These are phyloP conservation scores for Trematomus bernacchii DNA, from an alignment of 2,797 vertebrate genomes.

Conservation along the genomic window DNA sequence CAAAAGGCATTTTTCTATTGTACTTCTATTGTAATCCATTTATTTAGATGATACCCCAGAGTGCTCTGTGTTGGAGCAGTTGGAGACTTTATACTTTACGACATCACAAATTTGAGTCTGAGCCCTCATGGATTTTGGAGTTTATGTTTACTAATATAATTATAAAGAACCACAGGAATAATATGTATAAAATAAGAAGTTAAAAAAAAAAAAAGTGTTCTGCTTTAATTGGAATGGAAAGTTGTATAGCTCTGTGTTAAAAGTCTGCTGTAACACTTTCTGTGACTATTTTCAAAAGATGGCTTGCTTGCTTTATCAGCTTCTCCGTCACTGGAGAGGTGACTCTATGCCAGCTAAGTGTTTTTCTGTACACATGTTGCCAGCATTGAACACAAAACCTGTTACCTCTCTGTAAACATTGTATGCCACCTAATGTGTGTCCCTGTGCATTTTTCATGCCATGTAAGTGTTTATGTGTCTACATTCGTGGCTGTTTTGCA, in stretches of 20 bases:
- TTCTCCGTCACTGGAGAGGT: constrained; percentile 15
- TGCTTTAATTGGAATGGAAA: constrained; percentile 5
- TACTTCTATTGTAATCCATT: too few relatives aligned
- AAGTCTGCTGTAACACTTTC: not conserved
- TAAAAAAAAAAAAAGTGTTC: not conserved
- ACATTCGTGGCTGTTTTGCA: constrained; percentile 21
- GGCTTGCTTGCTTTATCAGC: constrained; percentile 15
- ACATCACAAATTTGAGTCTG: too few relatives aligned
- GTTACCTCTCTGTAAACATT: constrained; percentile 22
- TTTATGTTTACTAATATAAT: too few relatives aligned
- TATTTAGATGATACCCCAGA: too few relatives aligned
- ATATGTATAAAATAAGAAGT: too few relatives aligned
- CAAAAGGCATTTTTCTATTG: too few relatives aligned
- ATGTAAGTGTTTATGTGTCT: not conserved
- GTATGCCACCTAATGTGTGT: constrained; percentile 1
- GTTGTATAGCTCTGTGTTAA: constrained; percentile 10
- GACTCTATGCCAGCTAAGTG: constrained; percentile 20
- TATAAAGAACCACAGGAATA: too few relatives aligned
- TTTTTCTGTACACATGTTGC: constrained; percentile 24
- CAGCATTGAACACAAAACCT: constrained; percentile 24
- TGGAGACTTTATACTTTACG: too few relatives aligned
- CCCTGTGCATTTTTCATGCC: not conserved
- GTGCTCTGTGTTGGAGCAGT: too few relatives aligned
- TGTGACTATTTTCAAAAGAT: constrained; percentile 11
- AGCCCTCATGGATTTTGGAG: too few relatives aligned